A percentile compares a stretch with the other conserved stretches of the same genome.
Evolutionary conservation across 2,113 vertebrate genomes (phyloP).

Genomic region (Polypterus senegalus): DNA sequence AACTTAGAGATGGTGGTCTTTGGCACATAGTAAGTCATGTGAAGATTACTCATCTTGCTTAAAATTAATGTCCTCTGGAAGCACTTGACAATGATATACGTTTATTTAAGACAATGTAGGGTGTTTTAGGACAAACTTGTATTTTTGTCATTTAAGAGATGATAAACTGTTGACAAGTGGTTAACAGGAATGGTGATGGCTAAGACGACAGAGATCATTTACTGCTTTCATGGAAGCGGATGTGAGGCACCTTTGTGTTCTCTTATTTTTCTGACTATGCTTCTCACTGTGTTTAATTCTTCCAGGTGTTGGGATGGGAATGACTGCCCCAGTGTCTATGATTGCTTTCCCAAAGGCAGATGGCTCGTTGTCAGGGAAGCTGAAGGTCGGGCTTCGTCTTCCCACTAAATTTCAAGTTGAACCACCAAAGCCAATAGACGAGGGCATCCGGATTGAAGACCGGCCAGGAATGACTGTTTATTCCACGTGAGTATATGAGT

Average conservation of each 20-base stretch:
- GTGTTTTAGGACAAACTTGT: too few relatives aligned
- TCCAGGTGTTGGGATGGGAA: constrained; percentile 69
- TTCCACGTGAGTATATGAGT: constrained; percentile 49
- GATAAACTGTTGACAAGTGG: too few relatives aligned
- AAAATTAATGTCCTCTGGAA: too few relatives aligned
- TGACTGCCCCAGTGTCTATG: constrained; percentile 66
- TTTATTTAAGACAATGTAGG: too few relatives aligned
- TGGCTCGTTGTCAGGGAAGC: constrained; percentile 61
- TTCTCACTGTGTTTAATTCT: neutral
- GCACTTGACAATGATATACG: too few relatives aligned
- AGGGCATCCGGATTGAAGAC: constrained; percentile 60
- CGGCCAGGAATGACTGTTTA: constrained; percentile 70
- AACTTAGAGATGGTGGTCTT: too few relatives aligned
- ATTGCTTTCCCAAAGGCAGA: constrained; percentile 66
- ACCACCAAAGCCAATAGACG: constrained; percentile 58
- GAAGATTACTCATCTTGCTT: too few relatives aligned
- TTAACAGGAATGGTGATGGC: too few relatives aligned
- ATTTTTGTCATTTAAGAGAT: too few relatives aligned
- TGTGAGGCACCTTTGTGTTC: neutral
- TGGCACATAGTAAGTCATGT: too few relatives aligned
- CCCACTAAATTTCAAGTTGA: constrained; percentile 57
- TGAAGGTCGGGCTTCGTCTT: constrained; percentile 66
- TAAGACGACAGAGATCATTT: too few relatives aligned
- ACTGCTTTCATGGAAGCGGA: too few relatives aligned
- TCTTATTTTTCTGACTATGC: neutral